Evolutionary conservation across 2,888 invertebrate species (phyloP), one percentile per base, ranked within the genome.

Genomic region (Thelaira solivaga): DNA sequence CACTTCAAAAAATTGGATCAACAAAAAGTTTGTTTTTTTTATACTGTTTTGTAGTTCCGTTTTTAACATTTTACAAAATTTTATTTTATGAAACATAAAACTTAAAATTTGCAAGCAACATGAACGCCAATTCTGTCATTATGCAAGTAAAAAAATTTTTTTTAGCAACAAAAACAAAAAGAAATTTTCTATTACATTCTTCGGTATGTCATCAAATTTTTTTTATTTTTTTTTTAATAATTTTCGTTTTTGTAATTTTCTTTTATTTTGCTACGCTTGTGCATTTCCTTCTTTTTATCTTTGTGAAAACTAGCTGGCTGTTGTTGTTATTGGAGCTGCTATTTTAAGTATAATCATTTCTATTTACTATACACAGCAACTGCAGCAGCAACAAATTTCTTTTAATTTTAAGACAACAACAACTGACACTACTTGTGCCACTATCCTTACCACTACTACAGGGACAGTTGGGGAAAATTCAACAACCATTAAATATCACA

Each of bases 401-500:
- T 62, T 47, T 39, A 26, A 20, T 45, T 59, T 26, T 18, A 5
- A 11, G 18, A 26, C 22, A 24, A 34, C 29, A 41, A 59, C 51
- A 16, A 51, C 8, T 13, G 6, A 8, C 2, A 13, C 36, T 16
- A 20, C 39, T 47, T 34, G 8, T 7, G 7, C n/a, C 22, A 53
- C 41, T 34, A 16, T n/a, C 18, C 49, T 39, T 36, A n/a, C 22
- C 29, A 69, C 59, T 24, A 31, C 47, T 22, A 22, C 53, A 72
- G 72, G 39, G 61, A 72, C 67, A 55, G 61, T 76, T 72, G 76
- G 72, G n/a, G 18, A 62, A 72, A 72, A 76, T 67, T 76, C 61
- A 76, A 67, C 72, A 76, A 55, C 72, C 76, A 76, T 76, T 67
- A 76, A 72, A 76, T 76, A 72, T 61, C 76, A 67, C 47, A 67